These are phyloP conservation scores for Monodelphis domestica DNA, from an alignment of 2,797 vertebrate species.

Conservation along the genomic window DNA sequence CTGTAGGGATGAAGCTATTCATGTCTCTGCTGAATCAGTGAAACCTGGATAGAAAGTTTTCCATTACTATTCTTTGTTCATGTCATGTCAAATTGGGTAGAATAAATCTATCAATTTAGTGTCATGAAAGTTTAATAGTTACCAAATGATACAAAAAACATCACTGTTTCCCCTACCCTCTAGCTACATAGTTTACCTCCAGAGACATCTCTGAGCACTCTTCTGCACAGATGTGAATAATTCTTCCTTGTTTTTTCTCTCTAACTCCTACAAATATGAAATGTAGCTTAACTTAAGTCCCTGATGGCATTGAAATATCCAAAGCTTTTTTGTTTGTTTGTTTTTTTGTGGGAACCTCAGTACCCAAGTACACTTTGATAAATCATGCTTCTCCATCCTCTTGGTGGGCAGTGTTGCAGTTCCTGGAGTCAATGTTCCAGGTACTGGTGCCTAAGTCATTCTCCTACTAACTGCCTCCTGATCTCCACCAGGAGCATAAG, in stretches of 20 bases:
- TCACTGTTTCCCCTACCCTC: neutral
- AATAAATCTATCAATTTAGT: slow-evolving; percentile 54
- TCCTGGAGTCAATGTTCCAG: neutral
- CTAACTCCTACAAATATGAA: neutral
- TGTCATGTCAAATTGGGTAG: slow-evolving; percentile 66
- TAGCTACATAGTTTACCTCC: neutral
- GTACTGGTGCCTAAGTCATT: neutral
- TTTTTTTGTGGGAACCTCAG: neutral
- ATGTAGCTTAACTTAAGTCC: neutral
- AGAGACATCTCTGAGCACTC: neutral
- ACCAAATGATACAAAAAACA: slow-evolving; percentile 7
- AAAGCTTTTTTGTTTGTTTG: too few species aligned
- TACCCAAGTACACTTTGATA: neutral
- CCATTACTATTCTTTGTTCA: slow-evolving; percentile 53
- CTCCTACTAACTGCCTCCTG: neutral
- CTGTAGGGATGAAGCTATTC: slow-evolving; percentile 41
- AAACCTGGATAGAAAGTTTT: slow-evolving; percentile 60
- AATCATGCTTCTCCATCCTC: neutral
- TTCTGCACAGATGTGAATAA: neutral
- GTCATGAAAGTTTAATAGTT: slow-evolving; percentile 53
- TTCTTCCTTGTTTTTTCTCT: neutral
- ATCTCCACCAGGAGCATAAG: neutral
- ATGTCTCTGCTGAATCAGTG: slow-evolving; percentile 50
- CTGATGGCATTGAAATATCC: neutral
- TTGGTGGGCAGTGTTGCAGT: neutral